Conservation (phyloP, 1,140 invertebrate genomes). For the Drosophila ohnishii region DNA sequence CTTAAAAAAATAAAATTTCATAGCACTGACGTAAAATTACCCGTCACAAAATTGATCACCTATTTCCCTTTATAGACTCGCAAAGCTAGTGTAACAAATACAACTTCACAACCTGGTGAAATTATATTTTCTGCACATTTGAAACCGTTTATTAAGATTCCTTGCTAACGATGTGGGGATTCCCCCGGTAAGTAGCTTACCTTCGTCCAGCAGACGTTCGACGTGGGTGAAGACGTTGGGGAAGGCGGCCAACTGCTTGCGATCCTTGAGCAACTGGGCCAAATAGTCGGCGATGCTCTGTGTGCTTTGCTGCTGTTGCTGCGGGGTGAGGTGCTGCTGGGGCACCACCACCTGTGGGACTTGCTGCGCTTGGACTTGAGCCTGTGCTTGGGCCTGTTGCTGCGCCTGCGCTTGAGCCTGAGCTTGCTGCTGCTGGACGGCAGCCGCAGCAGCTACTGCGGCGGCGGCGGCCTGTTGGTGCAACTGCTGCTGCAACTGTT, state of each 20-base stretch:
- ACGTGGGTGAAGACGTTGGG: constrained; percentile 99
- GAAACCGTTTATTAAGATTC: background rate
- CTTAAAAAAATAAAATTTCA: no score
- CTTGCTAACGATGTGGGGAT: background rate
- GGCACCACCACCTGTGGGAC: constrained; percentile 62
- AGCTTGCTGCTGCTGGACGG: constrained; percentile 47
- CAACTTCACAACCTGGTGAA: background rate
- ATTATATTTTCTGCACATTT: background rate
- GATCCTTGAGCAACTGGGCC: constrained; percentile 99
- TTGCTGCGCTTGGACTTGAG: constrained; percentile 58
- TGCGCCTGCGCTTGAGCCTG: constrained; percentile 63
- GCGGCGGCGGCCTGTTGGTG: constrained; percentile 61
- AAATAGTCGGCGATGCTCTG: constrained; percentile 99
- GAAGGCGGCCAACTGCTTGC: constrained; percentile 99
- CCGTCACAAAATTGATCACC: background rate
- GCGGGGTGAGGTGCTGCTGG: constrained; percentile 84
- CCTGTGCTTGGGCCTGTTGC: constrained; percentile 57
- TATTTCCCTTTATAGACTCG: background rate
- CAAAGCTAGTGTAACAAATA: constrained; percentile 2
- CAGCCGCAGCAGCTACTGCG: constrained; percentile 53
- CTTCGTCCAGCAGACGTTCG: constrained; percentile 99
- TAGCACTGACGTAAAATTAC: background rate
- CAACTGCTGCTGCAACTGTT: constrained; percentile 73
- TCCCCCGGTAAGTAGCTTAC: constrained; percentile 84
- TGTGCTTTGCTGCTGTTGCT: constrained; percentile 88